phyloP scores from a whole-genome alignment of 2,888 invertebrate genomes.

The Caenorhabditis uteleia region DNA sequence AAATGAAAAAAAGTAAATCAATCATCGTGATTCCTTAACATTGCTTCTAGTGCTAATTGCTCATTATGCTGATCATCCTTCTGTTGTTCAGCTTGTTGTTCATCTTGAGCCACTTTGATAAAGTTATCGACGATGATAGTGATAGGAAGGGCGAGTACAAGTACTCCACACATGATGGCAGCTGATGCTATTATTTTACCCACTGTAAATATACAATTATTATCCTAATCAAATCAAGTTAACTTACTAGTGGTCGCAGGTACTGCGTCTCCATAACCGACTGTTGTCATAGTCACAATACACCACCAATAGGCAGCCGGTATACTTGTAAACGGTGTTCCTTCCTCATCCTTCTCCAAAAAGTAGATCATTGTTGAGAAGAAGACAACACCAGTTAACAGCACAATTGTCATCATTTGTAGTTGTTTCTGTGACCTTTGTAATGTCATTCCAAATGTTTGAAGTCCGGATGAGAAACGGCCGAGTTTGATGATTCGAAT shows the following conservation, averaged over 20 bases:
- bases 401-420: constrained; percentile 68
- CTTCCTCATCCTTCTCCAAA: constrained; percentile 68
- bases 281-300: constrained; percentile 69
- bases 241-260: constrained; percentile 66
- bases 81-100: constrained; percentile 65
- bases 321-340: constrained; percentile 67
- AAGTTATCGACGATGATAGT: constrained; percentile 70
- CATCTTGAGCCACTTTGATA: constrained; percentile 68
- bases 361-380: constrained; percentile 69
- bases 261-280: constrained; percentile 68
- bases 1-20: constrained; percentile 10
- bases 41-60: constrained; percentile 49
- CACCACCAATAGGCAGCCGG: constrained; percentile 70
- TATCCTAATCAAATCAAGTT: neutral
- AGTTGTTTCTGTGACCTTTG: constrained; percentile 67
- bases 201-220: constrained; percentile 42
- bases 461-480: constrained; percentile 64
- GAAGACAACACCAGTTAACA: constrained; percentile 68
- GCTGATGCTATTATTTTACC: constrained; percentile 68
- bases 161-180: constrained; percentile 69
- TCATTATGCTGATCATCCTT: constrained; percentile 55
- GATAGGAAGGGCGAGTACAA: constrained; percentile 68
- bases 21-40: constrained; percentile 50
- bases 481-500: constrained; percentile 68
- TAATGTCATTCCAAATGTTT: constrained; percentile 69